Evolutionary conservation across 1,140 invertebrate species (phyloP).

Genomic region (Drosophila sulfurigaster): DNA sequence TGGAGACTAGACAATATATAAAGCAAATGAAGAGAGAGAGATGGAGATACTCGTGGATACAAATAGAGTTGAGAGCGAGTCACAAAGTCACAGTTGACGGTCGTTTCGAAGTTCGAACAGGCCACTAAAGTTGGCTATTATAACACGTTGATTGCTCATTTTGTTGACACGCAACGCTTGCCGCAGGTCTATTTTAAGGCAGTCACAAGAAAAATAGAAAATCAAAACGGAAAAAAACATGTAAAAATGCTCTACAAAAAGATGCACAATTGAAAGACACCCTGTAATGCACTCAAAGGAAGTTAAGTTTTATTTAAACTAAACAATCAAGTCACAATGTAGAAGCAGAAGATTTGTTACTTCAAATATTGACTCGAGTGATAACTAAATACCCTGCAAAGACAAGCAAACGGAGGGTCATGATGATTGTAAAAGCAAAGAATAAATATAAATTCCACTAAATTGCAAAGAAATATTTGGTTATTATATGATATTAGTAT

Average conservation of each 20-base stretch:
- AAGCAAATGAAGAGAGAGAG: background rate
- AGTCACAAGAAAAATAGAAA: slow-evolving; percentile 27
- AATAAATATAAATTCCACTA: no score
- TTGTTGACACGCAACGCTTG: slow-evolving; percentile 73
- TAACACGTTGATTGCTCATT: slow-evolving; percentile 69
- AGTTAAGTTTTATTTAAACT: background rate
- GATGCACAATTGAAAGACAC: background rate
- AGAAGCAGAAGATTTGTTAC: background rate
- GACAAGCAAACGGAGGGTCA: no score
- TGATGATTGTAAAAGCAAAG: no score
- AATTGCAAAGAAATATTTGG: no score
- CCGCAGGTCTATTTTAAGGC: slow-evolving; percentile 48
- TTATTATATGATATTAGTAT: no score
- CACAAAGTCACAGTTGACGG: slow-evolving; percentile 29
- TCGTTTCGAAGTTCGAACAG: slow-evolving; percentile 45
- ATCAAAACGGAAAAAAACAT: slow-evolving; percentile 32
- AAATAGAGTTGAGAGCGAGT: slow-evolving; percentile 13
- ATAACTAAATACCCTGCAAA: no score
- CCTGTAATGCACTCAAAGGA: slow-evolving; percentile 1
- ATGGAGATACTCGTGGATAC: background rate
- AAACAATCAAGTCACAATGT: no score
- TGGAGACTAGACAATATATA: background rate
- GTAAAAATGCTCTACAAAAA: background rate
- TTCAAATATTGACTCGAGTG: no score
- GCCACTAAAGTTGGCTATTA: slow-evolving; percentile 72